phyloP scores from a whole-genome alignment of 2,113 vertebrate species.

The Erpornis zantholeuca region DNA sequence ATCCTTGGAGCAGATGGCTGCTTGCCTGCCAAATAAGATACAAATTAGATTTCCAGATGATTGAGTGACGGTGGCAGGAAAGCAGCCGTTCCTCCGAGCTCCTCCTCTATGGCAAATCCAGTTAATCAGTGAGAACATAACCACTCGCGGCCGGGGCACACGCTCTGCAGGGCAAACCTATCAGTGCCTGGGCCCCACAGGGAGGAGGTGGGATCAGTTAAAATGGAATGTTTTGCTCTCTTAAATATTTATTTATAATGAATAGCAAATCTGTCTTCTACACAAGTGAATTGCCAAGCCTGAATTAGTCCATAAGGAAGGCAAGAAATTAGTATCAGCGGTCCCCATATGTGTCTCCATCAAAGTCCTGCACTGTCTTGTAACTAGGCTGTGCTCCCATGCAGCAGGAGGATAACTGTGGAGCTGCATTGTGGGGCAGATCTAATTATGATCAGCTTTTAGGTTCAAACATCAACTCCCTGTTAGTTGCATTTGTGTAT shows the following conservation, averaged over 20 bases:
- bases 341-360: not conserved
- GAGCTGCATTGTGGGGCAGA: not conserved
- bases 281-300: not conserved
- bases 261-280: not conserved
- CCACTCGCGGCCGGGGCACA: not conserved
- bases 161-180: not conserved
- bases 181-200: fast-evolving
- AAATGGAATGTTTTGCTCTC: not conserved
- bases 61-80: constrained; percentile 54
- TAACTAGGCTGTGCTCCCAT: not conserved
- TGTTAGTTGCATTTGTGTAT: not conserved
- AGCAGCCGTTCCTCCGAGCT: constrained; percentile 20
- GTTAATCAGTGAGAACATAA: not conserved
- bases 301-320: not conserved
- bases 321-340: not conserved
- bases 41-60: constrained; percentile 77
- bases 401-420: not conserved
- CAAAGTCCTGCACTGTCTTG: not conserved
- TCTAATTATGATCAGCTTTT: not conserved
- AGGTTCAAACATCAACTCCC: not conserved
- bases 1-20: constrained; percentile 74
- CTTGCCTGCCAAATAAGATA: constrained; percentile 59
- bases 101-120: not conserved
- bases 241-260: constrained; percentile 14
- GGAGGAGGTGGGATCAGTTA: not conserved